Evolutionary conservation across 2,113 vertebrate species (phyloP), one percentile per base, ranked within the genome.

Genomic region (Salvelinus fontinalis): DNA sequence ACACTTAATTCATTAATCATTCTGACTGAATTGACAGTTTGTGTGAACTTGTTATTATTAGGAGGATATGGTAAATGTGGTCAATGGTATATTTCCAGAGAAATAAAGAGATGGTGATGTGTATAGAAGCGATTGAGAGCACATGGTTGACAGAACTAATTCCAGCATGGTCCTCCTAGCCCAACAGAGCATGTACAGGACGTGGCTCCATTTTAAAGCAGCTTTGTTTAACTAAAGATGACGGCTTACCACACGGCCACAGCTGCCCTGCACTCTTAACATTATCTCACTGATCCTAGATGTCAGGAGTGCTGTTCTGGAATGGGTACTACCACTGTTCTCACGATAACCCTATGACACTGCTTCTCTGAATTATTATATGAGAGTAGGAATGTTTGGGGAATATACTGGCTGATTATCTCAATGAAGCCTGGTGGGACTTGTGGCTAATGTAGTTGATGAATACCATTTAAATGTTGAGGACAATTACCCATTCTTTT

Each of bases 251-350:
- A 62, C 59, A 11, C 1, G 9, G 59, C 59, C 9, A 62, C n/a
- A 1, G n/a, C 8, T 62, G 18, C 2, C 67, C 18, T n/a, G 57
- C 73, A 75, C 59, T 60, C 57, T 24, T 16, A 62, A 62, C 59
- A 54, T 54, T 54, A 54, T 67, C 24, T 22, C 31, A 75, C 18
- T 78, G 71, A 79, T 83, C 20, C 0, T 85, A 93, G 93, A 94
- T 1, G 57, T 54, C 13, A 14, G 51, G 51, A 54, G 9, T 11
- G 39, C 39, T 44, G 39, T 44, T 44, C 39, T 44, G 39, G 2
- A 44, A 44, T 2, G 39, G 9, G 39, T 44, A 44, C 39, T 11
- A 44, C 39, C 11, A 44, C 39, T 18, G 51, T 54, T 18, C 16
- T 18, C 51, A 18, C 18, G 12, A 54, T 54, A 54, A 54, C 51